phyloP scores from a whole-genome alignment of 1,140 invertebrate species.

The Bombus cullumanus region DNA sequence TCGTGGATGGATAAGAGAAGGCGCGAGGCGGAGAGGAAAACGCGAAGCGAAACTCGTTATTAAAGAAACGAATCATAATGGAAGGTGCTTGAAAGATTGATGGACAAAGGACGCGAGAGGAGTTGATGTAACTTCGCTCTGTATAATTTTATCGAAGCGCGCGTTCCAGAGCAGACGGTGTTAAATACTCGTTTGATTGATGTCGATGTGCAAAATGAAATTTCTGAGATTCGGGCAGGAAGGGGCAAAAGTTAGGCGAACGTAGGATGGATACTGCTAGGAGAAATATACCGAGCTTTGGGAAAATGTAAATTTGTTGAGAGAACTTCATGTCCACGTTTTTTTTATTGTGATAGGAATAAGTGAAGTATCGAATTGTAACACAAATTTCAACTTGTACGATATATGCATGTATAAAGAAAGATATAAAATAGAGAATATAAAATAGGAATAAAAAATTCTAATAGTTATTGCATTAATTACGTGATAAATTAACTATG shows the following conservation, averaged over 20 bases:
- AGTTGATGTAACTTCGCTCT: slow-evolving; percentile 8
- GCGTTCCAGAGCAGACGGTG: not conserved
- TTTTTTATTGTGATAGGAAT: not conserved
- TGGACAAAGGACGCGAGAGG: slow-evolving; percentile 6
- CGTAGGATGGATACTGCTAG: too few relatives aligned
- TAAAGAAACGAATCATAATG: slow-evolving; percentile 32
- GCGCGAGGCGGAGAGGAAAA: not conserved
- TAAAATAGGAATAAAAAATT: not conserved
- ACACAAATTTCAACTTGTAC: too few relatives aligned
- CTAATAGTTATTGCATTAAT: too few relatives aligned
- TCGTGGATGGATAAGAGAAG: not conserved
- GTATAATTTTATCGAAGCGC: not conserved
- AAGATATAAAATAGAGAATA: too few relatives aligned
- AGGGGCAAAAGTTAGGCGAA: not conserved
- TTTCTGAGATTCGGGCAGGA: not conserved
- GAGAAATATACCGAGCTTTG: too few relatives aligned
- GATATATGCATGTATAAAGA: too few relatives aligned
- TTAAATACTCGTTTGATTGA: not conserved
- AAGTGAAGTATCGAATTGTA: too few relatives aligned
- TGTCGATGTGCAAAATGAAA: not conserved
- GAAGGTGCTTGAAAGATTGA: slow-evolving; percentile 40
- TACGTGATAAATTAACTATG: fast-evolving
- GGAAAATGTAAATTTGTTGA: not conserved
- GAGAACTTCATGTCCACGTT: not conserved
- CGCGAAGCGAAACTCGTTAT: slow-evolving; percentile 38